Base-by-base conservation (phyloP, 2,888 invertebrate species). In the Cheilosia pagana region DNA sequence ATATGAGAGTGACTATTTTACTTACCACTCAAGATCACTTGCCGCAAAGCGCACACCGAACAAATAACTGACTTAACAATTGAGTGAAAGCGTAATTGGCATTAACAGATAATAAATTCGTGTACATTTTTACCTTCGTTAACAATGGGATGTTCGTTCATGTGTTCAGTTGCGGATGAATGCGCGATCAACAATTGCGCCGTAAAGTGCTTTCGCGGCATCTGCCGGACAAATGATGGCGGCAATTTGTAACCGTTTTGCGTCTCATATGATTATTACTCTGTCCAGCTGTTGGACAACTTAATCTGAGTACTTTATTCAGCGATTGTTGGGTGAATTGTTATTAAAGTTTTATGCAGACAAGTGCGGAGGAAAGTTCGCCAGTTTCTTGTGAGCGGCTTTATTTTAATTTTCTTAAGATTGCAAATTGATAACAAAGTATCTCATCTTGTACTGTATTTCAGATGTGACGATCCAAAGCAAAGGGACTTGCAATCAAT, bases 401-500 rank as follows among this genome's bases (percentile, higher is more conserved):
- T 16, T 31, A 1, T 10, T 7, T 55, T 12, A 1, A 35, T 55
- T 55, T 31, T 21, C 21, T 1, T 57, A 19, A 0, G 6, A 0
- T 45, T 45, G 2, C 8, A 16, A 19, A 45, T 45, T 16, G 1
- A 19, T 19, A 8, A 45, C 6, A 45, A 45, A 7, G 16, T 45
- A 16, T 39, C 35, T 31, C 28, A 8, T 7, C 19, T 5, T 6
- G 21, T 72, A 10, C 71, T 55, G 6, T 21, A 16, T 88, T 89
- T 5, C 87, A 91, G 91, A 90, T 87, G 90, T 91, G 75, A 88
- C 91, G 8, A 90, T 91, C 78, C 90, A 91, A 79, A 90, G 91
- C 68, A 91, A 90, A 81, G 91, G 91, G 19, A 89, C 90, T 8
- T 91, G 91, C 63, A 88, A 85, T 72, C 85, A 85, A 62, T 53